Evolutionary conservation across 2,113 vertebrate species (phyloP), one percentile per base, ranked within the genome.

Genomic region (Oostethus manadensis): DNA sequence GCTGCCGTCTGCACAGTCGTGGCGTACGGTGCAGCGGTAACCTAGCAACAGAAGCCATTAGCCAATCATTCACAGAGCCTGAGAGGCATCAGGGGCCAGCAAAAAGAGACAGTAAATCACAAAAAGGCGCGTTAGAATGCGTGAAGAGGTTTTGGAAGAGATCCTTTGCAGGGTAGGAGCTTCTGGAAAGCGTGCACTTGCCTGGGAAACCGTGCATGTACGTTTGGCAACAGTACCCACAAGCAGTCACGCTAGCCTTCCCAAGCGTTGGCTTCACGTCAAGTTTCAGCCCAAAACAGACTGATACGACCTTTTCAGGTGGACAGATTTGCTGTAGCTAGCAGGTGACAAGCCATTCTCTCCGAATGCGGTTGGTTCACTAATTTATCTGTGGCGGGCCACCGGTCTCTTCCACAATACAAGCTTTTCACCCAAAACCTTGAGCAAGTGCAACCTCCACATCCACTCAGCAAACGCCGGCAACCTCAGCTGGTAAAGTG

Each of bases 11-110:
- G 47, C 35, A 21, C 55, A 53, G 29, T 69, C 1, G 14, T 61
- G 63, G 22, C 69, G 76, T 65, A 64, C 70, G 23, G 18, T 57
- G 43, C 59, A 57, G 58, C 60, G 1, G 84, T 87, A 76, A 44
- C 85, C 77, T 87, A 83, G 84, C 85, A 87, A 88, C 85, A 79
- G 78, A 60, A 22, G 73, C 76, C 62, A 77, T 76, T 60, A 64
- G 76, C 72, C 79, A 81, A 83, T 82, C 48, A 9, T 18, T 51
- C 51, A 43, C 15, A 42, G 38, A 62, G 57, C 62, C 60, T 64
- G 35, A 81, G 58, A 70, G 54, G 64, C 70, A 84, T 77, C 60
- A 60, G 60, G 42, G 46, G 55, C 53, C 62, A 51, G 20, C 62
- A 13, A 65, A 70, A 46, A 61, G 49, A 50, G 64, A 62, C 22